Conservation (phyloP, 2,888 invertebrate species). For the Epirrhoe alternata region DNA sequence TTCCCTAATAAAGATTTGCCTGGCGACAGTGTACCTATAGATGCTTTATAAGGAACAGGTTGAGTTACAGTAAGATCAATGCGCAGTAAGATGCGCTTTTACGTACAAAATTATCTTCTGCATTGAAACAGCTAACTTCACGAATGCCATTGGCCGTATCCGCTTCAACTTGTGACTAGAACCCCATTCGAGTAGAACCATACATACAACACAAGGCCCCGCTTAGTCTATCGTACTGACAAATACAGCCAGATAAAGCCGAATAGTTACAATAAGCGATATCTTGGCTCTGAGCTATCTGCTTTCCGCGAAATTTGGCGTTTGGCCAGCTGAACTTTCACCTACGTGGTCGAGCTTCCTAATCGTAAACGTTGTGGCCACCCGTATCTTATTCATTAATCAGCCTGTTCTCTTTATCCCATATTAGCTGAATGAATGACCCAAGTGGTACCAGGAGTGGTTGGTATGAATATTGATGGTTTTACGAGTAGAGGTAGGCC, state of each 20-base stretch:
- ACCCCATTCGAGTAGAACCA: neutral
- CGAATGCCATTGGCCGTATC: neutral
- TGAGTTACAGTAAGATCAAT: too few species aligned
- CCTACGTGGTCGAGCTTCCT: slow-evolving; percentile 16
- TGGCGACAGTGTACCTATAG: too few species aligned
- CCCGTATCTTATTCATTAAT: neutral
- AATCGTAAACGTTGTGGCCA: neutral
- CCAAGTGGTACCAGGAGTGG: too few species aligned
- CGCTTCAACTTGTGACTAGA: neutral
- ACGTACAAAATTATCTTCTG: too few species aligned
- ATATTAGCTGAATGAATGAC: too few species aligned
- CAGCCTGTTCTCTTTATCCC: neutral
- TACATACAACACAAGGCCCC: neutral
- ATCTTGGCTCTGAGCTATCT: slow-evolving; percentile 6
- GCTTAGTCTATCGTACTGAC: slow-evolving; percentile 11
- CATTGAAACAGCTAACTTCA: too few species aligned
- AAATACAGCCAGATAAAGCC: slow-evolving; percentile 6
- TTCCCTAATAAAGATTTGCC: too few species aligned
- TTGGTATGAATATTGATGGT: too few species aligned
- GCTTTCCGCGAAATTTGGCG: slow-evolving; percentile 20
- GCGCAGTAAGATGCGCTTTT: too few species aligned
- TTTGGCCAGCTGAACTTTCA: slow-evolving; percentile 6
- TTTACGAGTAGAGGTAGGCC: too few species aligned
- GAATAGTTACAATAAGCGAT: slow-evolving; percentile 6
- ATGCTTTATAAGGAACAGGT: too few species aligned